A percentile compares a stretch with the other conserved stretches of the same genome.
These are phyloP conservation scores for Pachyrhynchus sulphureomaculatus DNA, from an alignment of 1,140 invertebrate species.

Conservation along the genomic window DNA sequence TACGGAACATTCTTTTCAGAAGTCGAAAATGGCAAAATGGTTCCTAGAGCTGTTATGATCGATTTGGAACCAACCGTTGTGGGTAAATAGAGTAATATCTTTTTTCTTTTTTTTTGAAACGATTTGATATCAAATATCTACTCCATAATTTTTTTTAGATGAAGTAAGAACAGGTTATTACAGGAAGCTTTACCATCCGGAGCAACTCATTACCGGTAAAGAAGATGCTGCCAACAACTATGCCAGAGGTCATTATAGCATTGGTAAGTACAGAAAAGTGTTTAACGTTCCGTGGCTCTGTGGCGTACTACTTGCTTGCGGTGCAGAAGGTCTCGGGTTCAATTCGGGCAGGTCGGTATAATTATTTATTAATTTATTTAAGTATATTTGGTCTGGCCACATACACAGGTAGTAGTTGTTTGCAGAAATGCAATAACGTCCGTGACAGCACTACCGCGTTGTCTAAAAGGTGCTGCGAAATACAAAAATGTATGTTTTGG, in stretches of 20 bases:
- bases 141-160: constrained; percentile 50
- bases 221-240: constrained; percentile 89
- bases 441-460: no score
- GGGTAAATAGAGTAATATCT: constrained; percentile 47
- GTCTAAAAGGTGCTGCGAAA: no score
- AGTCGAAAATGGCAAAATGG: constrained; percentile 69
- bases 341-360: no score
- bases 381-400: no score
- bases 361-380: no score
- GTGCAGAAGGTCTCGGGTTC: no score
- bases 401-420: no score
- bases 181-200: constrained; percentile 73
- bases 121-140: background rate
- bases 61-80: constrained; percentile 77
- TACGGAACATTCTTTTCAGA: constrained; percentile 61
- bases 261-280: constrained; percentile 65
- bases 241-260: constrained; percentile 80
- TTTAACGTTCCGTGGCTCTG: no score
- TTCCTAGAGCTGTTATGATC: constrained; percentile 76
- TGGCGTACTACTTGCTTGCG: no score
- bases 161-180: constrained; percentile 75
- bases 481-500: no score
- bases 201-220: constrained; percentile 75
- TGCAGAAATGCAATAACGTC: no score
- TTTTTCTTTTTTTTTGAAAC: background rate